Evolutionary conservation across 2,113 vertebrate species (phyloP).

Genomic region (Thermophis baileyi): DNA sequence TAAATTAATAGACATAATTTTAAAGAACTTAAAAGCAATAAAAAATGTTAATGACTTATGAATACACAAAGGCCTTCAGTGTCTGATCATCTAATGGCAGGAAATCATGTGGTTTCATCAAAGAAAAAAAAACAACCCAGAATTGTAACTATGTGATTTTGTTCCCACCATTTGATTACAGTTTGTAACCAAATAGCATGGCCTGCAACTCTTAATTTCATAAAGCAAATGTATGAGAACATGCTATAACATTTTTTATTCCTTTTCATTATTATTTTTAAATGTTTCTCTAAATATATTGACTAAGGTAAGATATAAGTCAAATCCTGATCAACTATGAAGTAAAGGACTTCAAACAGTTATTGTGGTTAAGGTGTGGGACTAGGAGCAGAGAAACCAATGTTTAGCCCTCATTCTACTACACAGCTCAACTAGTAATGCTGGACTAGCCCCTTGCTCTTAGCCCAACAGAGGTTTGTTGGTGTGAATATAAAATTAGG

Average conservation of each 20-base stretch:
- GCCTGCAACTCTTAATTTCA: neutral
- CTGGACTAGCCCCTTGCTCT: neutral
- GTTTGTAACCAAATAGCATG: conserved; percentile 16
- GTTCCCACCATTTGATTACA: neutral
- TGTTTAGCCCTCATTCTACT: neutral
- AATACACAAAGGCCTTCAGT: neutral
- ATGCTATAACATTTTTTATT: neutral
- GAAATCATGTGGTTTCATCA: neutral
- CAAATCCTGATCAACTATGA: neutral
- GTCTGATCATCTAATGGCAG: neutral
- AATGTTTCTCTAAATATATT: neutral
- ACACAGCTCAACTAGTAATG: neutral
- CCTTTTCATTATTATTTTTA: neutral
- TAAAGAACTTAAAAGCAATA: neutral
- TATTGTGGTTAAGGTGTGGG: neutral
- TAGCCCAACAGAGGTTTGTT: neutral
- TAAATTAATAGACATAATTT: neutral
- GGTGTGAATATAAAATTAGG: neutral
- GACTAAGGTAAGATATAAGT: neutral
- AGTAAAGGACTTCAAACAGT: neutral
- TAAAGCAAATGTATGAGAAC: neutral
- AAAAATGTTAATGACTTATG: neutral
- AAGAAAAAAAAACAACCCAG: neutral
- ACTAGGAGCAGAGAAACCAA: neutral
- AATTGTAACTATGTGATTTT: neutral